Evolutionary conservation across 2,797 vertebrate species (phyloP).

Genomic region (Galaxias olidus): DNA sequence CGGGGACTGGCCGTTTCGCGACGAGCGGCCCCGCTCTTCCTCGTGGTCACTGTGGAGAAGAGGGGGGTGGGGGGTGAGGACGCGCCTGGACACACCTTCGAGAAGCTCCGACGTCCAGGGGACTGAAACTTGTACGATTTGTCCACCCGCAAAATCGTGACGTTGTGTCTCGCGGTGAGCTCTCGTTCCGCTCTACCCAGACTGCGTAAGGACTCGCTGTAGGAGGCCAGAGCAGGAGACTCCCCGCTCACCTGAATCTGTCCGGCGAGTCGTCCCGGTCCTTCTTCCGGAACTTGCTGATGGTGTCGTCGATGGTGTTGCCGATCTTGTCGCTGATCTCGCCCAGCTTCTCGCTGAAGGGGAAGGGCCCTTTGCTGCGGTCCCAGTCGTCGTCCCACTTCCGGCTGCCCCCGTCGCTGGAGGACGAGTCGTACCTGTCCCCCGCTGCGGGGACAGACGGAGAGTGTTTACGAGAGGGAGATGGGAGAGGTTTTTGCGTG

Average conservation of each 20-base stretch:
- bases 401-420: conserved; percentile 50
- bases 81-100: too few species aligned
- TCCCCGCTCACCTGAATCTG: conserved; percentile 82
- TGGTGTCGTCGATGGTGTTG: conserved; percentile 95
- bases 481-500: not conserved
- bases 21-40: conserved; percentile 78
- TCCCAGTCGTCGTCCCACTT: conserved; percentile 99
- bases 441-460: conserved; percentile 60
- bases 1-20: conserved; percentile 77
- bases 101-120: too few species aligned
- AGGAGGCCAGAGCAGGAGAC: not conserved
- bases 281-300: conserved; percentile 94
- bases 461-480: conserved; percentile 14
- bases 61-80: not conserved
- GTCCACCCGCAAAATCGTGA: too few species aligned
- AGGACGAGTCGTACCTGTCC: conserved; percentile 83
- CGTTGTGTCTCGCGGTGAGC: too few species aligned
- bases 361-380: conserved; percentile 87
- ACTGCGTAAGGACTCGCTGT: too few species aligned
- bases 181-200: too few species aligned
- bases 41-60: conserved; percentile 83
- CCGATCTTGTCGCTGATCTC: conserved; percentile 98
- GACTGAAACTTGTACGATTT: too few species aligned
- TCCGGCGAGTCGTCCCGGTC: conserved; percentile 95
- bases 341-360: conserved; percentile 95